Evolutionary conservation across 2,797 vertebrate species (phyloP), one percentile per base, ranked within the genome.

Genomic region (Gallinago stenura): DNA sequence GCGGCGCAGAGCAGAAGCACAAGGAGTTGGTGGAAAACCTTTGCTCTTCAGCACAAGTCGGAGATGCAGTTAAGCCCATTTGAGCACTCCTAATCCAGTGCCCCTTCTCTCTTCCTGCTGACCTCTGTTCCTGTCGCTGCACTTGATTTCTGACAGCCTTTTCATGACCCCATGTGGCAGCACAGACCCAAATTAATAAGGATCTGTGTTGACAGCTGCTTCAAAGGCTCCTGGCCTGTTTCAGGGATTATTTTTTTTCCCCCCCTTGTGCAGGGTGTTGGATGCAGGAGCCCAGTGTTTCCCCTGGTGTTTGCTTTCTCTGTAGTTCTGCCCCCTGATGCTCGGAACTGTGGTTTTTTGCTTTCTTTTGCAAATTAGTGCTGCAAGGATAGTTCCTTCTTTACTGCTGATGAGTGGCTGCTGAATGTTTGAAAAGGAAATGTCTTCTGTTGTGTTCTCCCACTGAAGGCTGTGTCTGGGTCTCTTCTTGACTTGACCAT

Each of bases 141-240:
- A 4, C 57, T 95, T 96, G 88, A 77, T 95, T 97, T 90, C 80
- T 83, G 60, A 43, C 71, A 71, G 77, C 78, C 64, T 89, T 89
- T 87, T 87, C 50, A 3, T 51, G 79, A 69, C 66, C 62, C 66
- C 7, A 4, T 58, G 78, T 0, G 4, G 91, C 86, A 92, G 66
- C 72, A 50, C 62, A 51, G 86, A 56, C 80, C 84, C 87, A 94
- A 86, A 89, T 94, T 89, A 93, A 95, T 94, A 91, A 75, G 70
- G 58, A 71, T 83, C 75, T 81, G 28, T 75, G 61, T 24, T 92
- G 89, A 73, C 93, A 96, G 89, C 90, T 93, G 76, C 84, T 84
- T 81, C 73, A 83, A 76, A 87, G 75, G 46, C 76, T 69, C 89
- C 89, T 89, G 88, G 69, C 61, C 62, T 62, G 53, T 87, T 66